Base-by-base conservation (phyloP, 2,888 invertebrate genomes). In the Papilio gigon region DNA sequence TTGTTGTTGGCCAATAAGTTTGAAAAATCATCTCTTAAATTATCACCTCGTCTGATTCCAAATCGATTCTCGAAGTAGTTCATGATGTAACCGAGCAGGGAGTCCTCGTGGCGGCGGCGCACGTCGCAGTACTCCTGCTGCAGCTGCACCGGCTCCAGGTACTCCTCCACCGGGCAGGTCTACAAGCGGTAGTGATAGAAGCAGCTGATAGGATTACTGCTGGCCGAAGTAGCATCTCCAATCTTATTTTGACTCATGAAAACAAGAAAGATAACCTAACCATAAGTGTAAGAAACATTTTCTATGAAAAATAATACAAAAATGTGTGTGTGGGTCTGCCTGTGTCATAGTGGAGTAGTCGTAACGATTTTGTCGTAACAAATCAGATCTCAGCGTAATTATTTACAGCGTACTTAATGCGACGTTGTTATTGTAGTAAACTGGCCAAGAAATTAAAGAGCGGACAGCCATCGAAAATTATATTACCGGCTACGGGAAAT, bases 111-210 rank as follows among this genome's bases (percentile, higher is more conserved):
- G 42, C 78, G 82, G 14, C 81, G 77, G 25, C 77, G 79, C 8
- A 92, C 82, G 72, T 90, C 90, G 56, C 89, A 88, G 72, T 92
- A 92, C 58, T 91, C 89, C 47, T 83, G 85, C 68, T 75, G 82
- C 6, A 87, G 68, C 71, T 85, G 85, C 1, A 90, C 85, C 2
- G 92, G 92, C 61, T 90, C 92, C 67, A 92, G 67, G 60, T 92
- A 92, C 2, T 92, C 92, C 77, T 92, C 92, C 3, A 92, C 90
- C 3, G 83, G 82, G 2, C 88, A 35, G 11, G 58, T 37, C 70
- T 65, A 12, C 14, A 30, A 58, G 14, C 47, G 67, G 65, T 20
- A 27, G n/a, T 42, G 33, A 9, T 9, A 11, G 8, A 35, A 35
- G 6, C 33, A 35, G n/a, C n/a, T n/a, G n/a, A n/a, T n/a, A n/a